Percentiles rank a stretch among this genome's conserved stretches.
Evolutionary conservation across 2,797 vertebrate species (phyloP).

Genomic region (Heliangelus exortis): DNA sequence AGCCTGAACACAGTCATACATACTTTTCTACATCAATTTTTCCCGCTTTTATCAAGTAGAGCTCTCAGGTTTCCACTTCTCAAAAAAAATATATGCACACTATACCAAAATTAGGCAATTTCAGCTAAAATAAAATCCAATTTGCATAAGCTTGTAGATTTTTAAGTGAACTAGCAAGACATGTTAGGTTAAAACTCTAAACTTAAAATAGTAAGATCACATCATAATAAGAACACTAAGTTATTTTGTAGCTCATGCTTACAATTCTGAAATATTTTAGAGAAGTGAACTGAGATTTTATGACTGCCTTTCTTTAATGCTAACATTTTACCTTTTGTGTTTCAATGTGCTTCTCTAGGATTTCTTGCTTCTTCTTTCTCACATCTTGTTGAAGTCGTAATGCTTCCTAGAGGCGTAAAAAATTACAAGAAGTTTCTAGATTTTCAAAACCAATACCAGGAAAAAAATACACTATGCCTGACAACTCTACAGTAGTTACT

Average conservation of each 20-base stretch:
- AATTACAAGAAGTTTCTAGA: constrained; percentile 29
- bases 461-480: neutral
- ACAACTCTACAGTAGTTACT: neutral
- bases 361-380: constrained; percentile 97
- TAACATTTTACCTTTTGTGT: constrained; percentile 90
- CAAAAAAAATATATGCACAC: fast-evolving
- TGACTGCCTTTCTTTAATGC: neutral
- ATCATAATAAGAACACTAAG: neutral
- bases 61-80: neutral
- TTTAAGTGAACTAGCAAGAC: neutral
- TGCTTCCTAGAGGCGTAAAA: constrained; percentile 84
- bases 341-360: constrained; percentile 97
- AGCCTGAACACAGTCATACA: neutral
- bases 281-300: neutral
- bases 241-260: neutral
- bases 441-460: constrained; percentile 10
- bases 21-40: neutral
- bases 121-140: neutral
- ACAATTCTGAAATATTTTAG: neutral
- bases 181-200: neutral
- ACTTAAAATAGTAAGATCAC: neutral
- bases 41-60: neutral
- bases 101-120: neutral
- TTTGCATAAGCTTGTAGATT: neutral
- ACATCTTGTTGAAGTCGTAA: constrained; percentile 94